Evolutionary conservation across 2,113 vertebrate genomes (phyloP), one percentile per base, ranked within the genome.

Genomic region (Mastomys coucha): DNA sequence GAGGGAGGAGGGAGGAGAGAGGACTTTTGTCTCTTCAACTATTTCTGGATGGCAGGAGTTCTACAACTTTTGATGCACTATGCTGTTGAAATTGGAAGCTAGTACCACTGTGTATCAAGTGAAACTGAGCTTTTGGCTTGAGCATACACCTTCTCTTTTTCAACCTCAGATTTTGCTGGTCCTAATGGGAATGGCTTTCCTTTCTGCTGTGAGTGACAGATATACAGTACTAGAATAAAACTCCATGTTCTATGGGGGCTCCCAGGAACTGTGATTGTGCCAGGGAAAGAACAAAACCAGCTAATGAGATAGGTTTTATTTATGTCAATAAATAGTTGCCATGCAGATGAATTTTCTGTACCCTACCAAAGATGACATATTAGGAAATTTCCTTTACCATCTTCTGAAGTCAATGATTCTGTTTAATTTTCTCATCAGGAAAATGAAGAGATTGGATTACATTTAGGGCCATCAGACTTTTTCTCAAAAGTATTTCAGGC

Each of bases 361-460:
- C 88, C 53, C 16, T 8, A 78, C 65, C 42, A 94, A 89, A 94
- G 65, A 90, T 91, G 69, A 75, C 33, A 42, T 67, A 51, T 85
- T 89, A 39, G 73, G 60, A 75, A 82, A 65, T 88, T 87, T 89
- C 89, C 88, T 95, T 72, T 88, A 58, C 8, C 58, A 39, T 77
- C 4, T 45, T 95, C n/a, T 76, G 31, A 88, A 53, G 58, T 58
- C 81, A 78, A 65, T n/a, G 20, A 86, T 45, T 82, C 26, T 42
- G 28, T 86, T 96, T 95, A 80, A 94, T 90, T 90, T 85, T 90
- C n/a, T 97, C 3, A 72, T 93, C 39, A 72, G 85, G n/a, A 97
- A 90, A 90, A 72, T 77, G n/a, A 85, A 63, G 33, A 22, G 4
- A 6, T 80, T 89, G 56, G 60, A 88, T 14, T 31, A 56, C 87